A percentile compares a stretch with the other conserved stretches of the same genome.
These are phyloP conservation scores for Ellobius talpinus DNA, from an alignment of 2,113 vertebrate species.

Conservation along the genomic window DNA sequence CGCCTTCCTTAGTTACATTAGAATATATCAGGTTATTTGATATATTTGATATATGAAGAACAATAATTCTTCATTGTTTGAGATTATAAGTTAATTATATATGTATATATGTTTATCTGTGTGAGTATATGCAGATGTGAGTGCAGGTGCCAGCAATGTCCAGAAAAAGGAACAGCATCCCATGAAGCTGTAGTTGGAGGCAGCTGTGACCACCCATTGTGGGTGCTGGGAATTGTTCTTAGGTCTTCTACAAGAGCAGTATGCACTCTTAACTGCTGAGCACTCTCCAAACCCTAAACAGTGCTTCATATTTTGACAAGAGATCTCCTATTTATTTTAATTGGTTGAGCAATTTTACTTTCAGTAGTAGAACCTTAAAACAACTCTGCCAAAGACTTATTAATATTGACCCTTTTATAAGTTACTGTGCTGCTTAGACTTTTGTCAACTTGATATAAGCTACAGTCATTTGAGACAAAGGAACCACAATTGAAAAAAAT, in stretches of 20 bases:
- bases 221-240: background rate
- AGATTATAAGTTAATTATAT: slow-evolving; percentile 11
- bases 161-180: background rate
- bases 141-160: background rate
- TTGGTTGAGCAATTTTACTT: slow-evolving; percentile 44
- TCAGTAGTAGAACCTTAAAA: slow-evolving; percentile 37
- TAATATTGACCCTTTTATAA: slow-evolving; percentile 42
- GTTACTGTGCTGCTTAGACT: background rate
- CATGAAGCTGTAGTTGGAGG: background rate
- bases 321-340: slow-evolving; percentile 49
- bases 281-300: background rate
- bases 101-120: too few relatives aligned
- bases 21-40: slow-evolving; percentile 42
- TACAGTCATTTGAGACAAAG: background rate
- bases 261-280: background rate
- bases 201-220: background rate
- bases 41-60: too few relatives aligned
- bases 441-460: background rate
- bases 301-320: slow-evolving; percentile 46
- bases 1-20: slow-evolving; percentile 39
- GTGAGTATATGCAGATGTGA: background rate
- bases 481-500: background rate
- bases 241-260: background rate
- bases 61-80: slow-evolving; percentile 50
- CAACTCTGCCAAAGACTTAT: slow-evolving; percentile 4